phyloP scores from a whole-genome alignment of 1,140 invertebrate genomes.

The Delia radicum region DNA sequence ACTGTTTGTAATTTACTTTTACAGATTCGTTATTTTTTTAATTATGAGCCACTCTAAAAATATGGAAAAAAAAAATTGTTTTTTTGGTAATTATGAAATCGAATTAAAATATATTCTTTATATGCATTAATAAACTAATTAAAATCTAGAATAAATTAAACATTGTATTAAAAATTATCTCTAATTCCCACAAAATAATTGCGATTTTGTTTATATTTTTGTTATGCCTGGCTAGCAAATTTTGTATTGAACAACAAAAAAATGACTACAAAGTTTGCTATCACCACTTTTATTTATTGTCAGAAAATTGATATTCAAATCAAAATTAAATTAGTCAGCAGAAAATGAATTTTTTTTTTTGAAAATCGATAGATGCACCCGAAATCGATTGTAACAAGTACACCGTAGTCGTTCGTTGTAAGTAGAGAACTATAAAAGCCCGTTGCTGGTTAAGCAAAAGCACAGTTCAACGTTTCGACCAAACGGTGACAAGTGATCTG shows the following conservation, averaged over 20 bases:
- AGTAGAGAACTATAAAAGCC: neutral
- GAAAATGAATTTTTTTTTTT: neutral
- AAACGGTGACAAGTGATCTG: neutral
- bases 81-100: neutral
- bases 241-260: neutral
- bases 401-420: neutral
- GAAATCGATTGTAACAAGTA: neutral
- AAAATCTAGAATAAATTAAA: constrained; percentile 3
- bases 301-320: neutral
- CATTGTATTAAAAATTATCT: neutral
- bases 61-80: too few relatives aligned
- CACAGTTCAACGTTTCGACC: constrained; percentile 5
- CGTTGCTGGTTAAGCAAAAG: neutral
- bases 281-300: neutral
- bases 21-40: too few relatives aligned
- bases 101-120: neutral
- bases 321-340: neutral
- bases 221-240: neutral
- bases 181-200: neutral
- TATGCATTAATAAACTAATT: neutral
- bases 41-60: too few relatives aligned
- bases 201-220: neutral
- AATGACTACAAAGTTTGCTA: neutral
- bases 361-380: neutral
- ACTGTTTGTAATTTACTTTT: too few relatives aligned